phyloP scores from a whole-genome alignment of 1,140 invertebrate genomes.

The Bombus picipes region DNA sequence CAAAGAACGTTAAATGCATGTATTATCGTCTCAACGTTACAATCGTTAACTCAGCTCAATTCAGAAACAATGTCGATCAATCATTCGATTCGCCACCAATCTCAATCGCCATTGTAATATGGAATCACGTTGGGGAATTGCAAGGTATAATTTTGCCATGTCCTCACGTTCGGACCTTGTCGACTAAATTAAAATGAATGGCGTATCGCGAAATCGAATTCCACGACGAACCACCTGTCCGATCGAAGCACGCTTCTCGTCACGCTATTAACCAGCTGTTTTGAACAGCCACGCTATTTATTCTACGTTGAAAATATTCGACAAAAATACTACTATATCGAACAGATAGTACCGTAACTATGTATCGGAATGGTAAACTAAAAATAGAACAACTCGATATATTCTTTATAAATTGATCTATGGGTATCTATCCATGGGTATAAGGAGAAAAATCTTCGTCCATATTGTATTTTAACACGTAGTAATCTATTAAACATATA shows the following conservation, averaged over 20 bases:
- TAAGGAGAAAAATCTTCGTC: no score
- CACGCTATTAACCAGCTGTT: constrained; percentile 23
- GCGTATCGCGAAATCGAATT: constrained; percentile 63
- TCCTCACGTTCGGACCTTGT: constrained; percentile 54
- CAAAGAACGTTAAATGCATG: background rate
- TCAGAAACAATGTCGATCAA: background rate
- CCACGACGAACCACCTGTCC: constrained; percentile 22
- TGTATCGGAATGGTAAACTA: background rate
- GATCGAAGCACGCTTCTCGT: constrained; percentile 2
- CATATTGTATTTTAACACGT: no score
- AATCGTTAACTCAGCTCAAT: background rate
- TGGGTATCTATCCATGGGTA: no score
- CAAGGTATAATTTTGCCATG: constrained; percentile 10
- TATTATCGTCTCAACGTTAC: no score
- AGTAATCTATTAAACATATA: no score
- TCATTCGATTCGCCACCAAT: background rate
- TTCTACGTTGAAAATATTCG: background rate
- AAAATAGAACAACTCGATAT: background rate
- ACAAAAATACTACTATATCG: no score
- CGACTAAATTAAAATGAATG: constrained; percentile 63
- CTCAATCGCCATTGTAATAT: background rate
- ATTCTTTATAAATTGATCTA: background rate
- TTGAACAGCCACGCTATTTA: background rate
- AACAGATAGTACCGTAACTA: no score
- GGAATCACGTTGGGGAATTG: background rate